Conservation (phyloP, 2,797 vertebrate genomes). For the Spinus pinus region DNA sequence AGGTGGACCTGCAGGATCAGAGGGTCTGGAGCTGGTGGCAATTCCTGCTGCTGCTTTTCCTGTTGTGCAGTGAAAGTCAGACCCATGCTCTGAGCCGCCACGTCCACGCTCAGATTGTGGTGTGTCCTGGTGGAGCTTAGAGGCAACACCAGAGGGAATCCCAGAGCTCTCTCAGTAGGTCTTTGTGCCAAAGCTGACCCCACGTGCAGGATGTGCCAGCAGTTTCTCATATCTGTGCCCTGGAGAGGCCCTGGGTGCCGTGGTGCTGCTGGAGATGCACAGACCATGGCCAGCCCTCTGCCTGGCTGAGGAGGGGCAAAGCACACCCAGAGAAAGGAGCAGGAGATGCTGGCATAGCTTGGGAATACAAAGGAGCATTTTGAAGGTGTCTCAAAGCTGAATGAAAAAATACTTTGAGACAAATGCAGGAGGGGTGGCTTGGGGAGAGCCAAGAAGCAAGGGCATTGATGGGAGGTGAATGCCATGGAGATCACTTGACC, state of each 20-base stretch:
- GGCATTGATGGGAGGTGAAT: neutral
- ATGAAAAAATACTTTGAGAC: neutral
- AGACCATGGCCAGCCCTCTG: neutral
- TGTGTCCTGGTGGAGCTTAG: neutral
- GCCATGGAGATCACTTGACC: neutral
- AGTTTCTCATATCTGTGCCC: neutral
- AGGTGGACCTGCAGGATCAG: neutral
- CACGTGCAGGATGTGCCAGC: neutral
- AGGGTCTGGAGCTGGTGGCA: neutral
- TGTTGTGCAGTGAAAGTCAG: fast-evolving
- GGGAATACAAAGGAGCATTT: neutral
- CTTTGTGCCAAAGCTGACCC: neutral
- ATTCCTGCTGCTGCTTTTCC: neutral
- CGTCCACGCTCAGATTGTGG: fast-evolving
- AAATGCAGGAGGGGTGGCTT: neutral
- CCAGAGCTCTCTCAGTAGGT: neutral
- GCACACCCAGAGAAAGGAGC: neutral
- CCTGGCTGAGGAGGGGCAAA: neutral
- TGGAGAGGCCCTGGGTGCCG: fast-evolving
- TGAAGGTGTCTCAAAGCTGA: neutral
- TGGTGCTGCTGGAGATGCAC: neutral
- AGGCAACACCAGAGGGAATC: neutral
- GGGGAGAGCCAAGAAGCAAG: neutral
- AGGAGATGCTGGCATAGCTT: neutral
- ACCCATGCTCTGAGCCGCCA: neutral